A percentile compares a stretch with the other conserved stretches of the same genome.
Conservation (phyloP, 2,113 vertebrate species). For the Crotalus helleri region DNA sequence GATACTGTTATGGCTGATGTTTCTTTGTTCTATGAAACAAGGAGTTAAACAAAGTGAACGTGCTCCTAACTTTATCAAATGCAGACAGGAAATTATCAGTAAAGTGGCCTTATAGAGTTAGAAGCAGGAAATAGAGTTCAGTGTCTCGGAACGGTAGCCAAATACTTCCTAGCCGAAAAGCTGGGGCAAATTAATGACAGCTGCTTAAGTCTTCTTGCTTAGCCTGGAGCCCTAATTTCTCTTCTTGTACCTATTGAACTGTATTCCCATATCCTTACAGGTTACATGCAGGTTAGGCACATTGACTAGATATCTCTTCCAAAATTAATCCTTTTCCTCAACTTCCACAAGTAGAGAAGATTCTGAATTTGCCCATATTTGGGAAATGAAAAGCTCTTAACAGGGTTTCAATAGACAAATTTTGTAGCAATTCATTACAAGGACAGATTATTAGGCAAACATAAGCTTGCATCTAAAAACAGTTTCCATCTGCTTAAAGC, state of each 20-base stretch:
- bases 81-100: conserved; percentile 67
- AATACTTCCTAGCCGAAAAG: conserved; percentile 66
- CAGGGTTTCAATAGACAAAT: background rate
- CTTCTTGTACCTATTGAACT: background rate
- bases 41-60: conserved; percentile 63
- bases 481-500: background rate
- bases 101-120: conserved; percentile 68
- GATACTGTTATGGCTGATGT: conserved; percentile 58
- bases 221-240: background rate
- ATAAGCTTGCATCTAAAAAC: background rate
- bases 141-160: conserved; percentile 63
- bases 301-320: background rate
- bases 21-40: conserved; percentile 66
- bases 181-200: conserved; percentile 57
- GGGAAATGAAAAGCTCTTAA: background rate
- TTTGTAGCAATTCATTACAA: background rate
- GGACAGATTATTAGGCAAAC: background rate
- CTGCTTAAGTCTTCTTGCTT: conserved; percentile 47
- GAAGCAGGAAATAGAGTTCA: conserved; percentile 69
- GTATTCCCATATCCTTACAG: background rate
- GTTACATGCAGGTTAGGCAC: background rate
- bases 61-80: conserved; percentile 70
- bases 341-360: background rate
- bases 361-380: background rate
- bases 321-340: background rate